Evolutionary conservation across 2,888 invertebrate species (phyloP).

Genomic region (Acronicta leporina): DNA sequence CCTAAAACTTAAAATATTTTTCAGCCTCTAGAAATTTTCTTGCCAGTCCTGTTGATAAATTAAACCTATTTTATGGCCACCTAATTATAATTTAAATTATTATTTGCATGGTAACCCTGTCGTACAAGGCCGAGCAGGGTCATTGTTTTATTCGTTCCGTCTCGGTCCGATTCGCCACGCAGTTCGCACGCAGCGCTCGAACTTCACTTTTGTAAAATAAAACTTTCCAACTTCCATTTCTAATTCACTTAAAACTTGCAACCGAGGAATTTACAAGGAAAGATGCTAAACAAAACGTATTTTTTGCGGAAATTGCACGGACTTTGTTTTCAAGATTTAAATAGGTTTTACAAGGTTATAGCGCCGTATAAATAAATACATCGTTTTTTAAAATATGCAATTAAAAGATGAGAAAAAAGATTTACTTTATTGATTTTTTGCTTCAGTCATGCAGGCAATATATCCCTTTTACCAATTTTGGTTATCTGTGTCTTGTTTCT

Average conservation of each 20-base stretch:
- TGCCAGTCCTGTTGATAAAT: constrained; percentile 5
- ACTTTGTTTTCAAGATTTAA: no score
- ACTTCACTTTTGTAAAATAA: constrained; percentile 39
- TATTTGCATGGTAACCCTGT: constrained; percentile 40
- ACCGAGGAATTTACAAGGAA: constrained; percentile 33
- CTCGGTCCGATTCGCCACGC: constrained; percentile 66
- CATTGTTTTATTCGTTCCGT: constrained; percentile 73
- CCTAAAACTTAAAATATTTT: no score
- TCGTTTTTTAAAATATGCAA: no score
- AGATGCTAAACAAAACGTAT: constrained; percentile 25
- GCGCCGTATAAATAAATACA: no score
- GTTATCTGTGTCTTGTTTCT: not conserved
- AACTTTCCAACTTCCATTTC: constrained; percentile 37
- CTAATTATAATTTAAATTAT: constrained; percentile 8
- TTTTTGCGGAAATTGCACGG: constrained; percentile 39
- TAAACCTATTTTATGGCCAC: constrained; percentile 4
- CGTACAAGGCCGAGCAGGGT: constrained; percentile 62
- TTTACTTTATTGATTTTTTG: no score
- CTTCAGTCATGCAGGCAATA: no score
- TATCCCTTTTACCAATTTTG: not conserved
- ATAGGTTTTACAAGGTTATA: no score
- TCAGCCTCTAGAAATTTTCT: not conserved
- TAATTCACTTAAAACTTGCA: constrained; percentile 41
- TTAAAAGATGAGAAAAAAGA: no score
- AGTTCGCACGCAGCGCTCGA: constrained; percentile 32